Evolutionary conservation across 2,113 vertebrate species (phyloP), one percentile per base, ranked within the genome.

Genomic region (Neolamprologus caudopunctatus): DNA sequence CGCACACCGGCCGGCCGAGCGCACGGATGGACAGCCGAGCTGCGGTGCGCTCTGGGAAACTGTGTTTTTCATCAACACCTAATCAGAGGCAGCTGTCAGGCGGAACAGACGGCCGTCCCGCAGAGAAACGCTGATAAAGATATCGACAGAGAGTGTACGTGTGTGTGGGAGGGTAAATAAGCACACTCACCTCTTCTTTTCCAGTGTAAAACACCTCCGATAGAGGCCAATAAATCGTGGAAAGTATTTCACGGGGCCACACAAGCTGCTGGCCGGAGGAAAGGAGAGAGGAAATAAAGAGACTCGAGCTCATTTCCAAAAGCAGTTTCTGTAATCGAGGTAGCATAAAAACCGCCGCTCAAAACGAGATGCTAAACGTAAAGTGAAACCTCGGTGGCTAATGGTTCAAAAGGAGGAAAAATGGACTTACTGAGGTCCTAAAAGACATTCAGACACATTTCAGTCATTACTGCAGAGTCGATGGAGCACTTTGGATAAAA

Each of bases 11-110:
- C 47, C 2, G 7, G 55, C 73, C 31, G 2, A 17, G 12, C 5
- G n/a, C 78, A 19, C 5, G 53, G 73, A 80, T 8, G 83, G 83
- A 80, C 89, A 4, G 91, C 19, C 9, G 21, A 57, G 87, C 84
- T 80, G 89, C 91, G 81, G 83, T 53, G 88, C 73, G 84, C 85
- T 84, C 91, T 92, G 90, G 91, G 89, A 88, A 88, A 89, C 54
- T 1, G 73, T 84, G 87, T 88, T 91, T 91, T 92, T 89, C 88
- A 91, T 92, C 92, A 91, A 82, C 87, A 87, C 71, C 89, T 80
- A 91, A 90, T 93, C 92, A 89, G 83, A 78, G 80, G 68, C 80
- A 19, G 73, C 90, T 63, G 83, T 85, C 85, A 82, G 83, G 86
- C 14, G 63, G 88, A 90, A 92, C 92, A 57, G 85, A 82, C 7